phyloP scores from a whole-genome alignment of 1,140 invertebrate genomes.

The Teleopsis dalmanni region DNA sequence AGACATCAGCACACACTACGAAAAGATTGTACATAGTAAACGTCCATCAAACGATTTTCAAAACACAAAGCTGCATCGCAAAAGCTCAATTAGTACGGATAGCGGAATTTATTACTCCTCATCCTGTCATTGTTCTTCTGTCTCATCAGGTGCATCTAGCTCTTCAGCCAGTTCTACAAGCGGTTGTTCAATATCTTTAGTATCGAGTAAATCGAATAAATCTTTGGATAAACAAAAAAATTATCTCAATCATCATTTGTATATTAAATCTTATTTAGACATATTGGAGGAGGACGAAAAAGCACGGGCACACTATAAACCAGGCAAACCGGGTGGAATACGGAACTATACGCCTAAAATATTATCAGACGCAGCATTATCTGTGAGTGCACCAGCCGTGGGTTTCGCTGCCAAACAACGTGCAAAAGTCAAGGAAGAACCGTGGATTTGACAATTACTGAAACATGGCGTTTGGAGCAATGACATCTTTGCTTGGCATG shows the following conservation, averaged over 20 bases:
- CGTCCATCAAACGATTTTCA: neutral
- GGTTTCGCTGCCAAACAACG: conserved; percentile 6
- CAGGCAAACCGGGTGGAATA: conserved; percentile 52
- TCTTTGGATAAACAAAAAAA: conserved; percentile 49
- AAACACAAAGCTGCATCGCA: conserved; percentile 6
- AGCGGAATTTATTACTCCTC: conserved; percentile 37
- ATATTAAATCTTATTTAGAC: conserved; percentile 54
- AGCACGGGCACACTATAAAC: conserved; percentile 41
- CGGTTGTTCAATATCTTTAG: conserved; percentile 24
- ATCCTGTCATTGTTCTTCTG: conserved; percentile 38
- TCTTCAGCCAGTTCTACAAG: conserved; percentile 29
- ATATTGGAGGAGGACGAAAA: conserved; percentile 47
- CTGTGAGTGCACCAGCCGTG: conserved; percentile 25
- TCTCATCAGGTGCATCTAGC: conserved; percentile 26
- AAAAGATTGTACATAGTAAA: conserved; percentile 13
- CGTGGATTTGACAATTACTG: conserved; percentile 45
- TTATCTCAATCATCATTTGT: conserved; percentile 53
- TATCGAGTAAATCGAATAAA: conserved; percentile 44
- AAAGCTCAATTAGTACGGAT: conserved; percentile 30
- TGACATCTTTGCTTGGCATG: conserved; percentile 58
- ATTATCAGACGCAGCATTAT: conserved; percentile 40
- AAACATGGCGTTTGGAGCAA: conserved; percentile 43
- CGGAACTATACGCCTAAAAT: conserved; percentile 62
- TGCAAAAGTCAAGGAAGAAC: conserved; percentile 25
- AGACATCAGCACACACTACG: conserved; percentile 8